Evolutionary conservation across 2,797 vertebrate genomes (phyloP).

Genomic region (Etheostoma nigrum): DNA sequence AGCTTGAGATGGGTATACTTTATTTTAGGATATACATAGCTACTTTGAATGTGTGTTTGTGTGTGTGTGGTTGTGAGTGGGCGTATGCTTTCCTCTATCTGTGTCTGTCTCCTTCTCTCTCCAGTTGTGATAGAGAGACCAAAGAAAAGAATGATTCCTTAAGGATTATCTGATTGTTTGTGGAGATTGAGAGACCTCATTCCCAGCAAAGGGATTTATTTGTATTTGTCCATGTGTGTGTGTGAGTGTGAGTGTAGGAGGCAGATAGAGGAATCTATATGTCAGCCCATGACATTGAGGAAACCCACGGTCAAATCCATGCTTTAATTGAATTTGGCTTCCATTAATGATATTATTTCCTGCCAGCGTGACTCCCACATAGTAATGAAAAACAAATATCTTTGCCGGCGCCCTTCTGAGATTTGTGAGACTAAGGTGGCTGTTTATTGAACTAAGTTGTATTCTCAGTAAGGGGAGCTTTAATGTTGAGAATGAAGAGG

Average conservation of each 20-base stretch:
- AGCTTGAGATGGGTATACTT: conserved; percentile 69
- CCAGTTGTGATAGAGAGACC: conserved; percentile 75
- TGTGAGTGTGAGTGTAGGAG: conserved; percentile 48
- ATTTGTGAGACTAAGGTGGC: conserved; percentile 33
- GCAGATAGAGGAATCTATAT: conserved; percentile 72
- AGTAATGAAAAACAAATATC: conserved; percentile 76
- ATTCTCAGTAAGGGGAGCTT: conserved; percentile 50
- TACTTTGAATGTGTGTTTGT: conserved; percentile 56
- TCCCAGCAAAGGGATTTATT: conserved; percentile 80
- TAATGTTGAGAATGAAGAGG: conserved; percentile 31
- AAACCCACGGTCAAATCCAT: conserved; percentile 81
- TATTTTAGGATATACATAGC: conserved; percentile 73
- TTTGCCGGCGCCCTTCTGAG: conserved; percentile 46
- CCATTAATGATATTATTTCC: conserved; percentile 82
- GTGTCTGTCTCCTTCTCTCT: conserved; percentile 43
- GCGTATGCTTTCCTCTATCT: conserved; percentile 46
- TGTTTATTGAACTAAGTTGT: conserved; percentile 65
- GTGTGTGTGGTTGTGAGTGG: conserved; percentile 37
- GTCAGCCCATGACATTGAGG: conserved; percentile 80
- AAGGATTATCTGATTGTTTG: conserved; percentile 86
- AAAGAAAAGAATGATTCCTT: conserved; percentile 80
- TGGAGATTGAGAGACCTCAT: conserved; percentile 82
- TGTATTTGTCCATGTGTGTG: conserved; percentile 53
- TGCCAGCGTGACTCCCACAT: conserved; percentile 68
- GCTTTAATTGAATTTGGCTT: conserved; percentile 83